These are phyloP conservation scores for Danio choprae DNA, from an alignment of 2,797 vertebrate species.

Conservation along the genomic window DNA sequence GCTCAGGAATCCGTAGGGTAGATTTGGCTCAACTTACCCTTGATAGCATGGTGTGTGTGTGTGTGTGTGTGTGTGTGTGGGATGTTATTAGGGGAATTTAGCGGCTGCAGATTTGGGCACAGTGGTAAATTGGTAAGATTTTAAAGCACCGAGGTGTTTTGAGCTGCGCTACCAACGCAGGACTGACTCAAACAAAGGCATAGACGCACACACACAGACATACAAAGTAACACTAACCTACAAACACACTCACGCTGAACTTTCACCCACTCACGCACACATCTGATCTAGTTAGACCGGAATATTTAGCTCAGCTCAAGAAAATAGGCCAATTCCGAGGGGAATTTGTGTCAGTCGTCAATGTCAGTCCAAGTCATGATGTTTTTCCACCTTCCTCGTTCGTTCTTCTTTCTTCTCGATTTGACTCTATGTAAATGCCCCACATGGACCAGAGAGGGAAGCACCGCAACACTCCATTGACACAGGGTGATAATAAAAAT, in stretches of 20 bases:
- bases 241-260: slow-evolving; percentile 43
- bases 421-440: slow-evolving; percentile 76
- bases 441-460: slow-evolving; percentile 89
- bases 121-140: slow-evolving; percentile 23
- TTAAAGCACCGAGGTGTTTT: slow-evolving; percentile 16
- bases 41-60: slow-evolving; percentile 1
- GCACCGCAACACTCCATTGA: slow-evolving; percentile 80
- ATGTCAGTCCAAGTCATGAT: slow-evolving; percentile 10
- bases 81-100: slow-evolving; percentile 11
- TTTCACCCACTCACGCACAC: slow-evolving; percentile 7
- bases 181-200: slow-evolving; percentile 41
- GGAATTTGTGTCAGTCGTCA: slow-evolving; percentile 13
- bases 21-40: slow-evolving; percentile 30
- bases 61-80: slow-evolving; percentile 14
- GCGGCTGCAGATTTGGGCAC: slow-evolving; percentile 31
- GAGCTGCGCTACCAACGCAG: slow-evolving; percentile 11
- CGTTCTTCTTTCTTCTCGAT: slow-evolving; percentile 9
- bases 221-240: slow-evolving; percentile 33
- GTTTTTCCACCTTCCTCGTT: background rate
- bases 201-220: slow-evolving; percentile 18
- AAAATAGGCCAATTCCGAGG: slow-evolving; percentile 35
- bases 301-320: slow-evolving; percentile 28
- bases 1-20: slow-evolving; percentile 11
- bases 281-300: slow-evolving; percentile 12
- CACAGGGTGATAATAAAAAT: slow-evolving; percentile 70